phyloP scores from a whole-genome alignment of 2,113 vertebrate genomes.

The Ursus arctos region DNA sequence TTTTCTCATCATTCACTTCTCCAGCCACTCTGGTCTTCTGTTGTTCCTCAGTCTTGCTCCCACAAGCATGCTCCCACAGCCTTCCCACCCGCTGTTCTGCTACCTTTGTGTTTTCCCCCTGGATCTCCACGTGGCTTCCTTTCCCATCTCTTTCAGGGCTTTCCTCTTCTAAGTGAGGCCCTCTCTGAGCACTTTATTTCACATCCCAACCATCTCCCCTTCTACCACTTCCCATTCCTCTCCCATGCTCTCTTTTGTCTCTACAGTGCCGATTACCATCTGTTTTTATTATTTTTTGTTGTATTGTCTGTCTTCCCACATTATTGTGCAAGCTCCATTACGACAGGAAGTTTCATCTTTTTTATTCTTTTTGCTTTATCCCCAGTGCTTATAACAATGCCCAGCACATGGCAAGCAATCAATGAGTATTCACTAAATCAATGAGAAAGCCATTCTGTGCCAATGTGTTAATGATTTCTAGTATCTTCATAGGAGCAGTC shows the following conservation, averaged over 20 bases:
- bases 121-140: background rate
- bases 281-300: constrained; percentile 10
- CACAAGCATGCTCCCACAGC: background rate
- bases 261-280: background rate
- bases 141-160: background rate
- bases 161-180: background rate
- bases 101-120: background rate
- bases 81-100: background rate
- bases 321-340: background rate
- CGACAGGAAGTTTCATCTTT: constrained; percentile 19
- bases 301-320: background rate
- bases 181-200: background rate
- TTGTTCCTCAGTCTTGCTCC: background rate
- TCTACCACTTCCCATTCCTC: background rate
- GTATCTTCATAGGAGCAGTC: background rate
- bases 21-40: background rate
- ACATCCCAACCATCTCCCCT: background rate
- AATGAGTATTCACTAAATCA: background rate
- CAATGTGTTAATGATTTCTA: constrained; percentile 27
- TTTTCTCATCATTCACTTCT: background rate
- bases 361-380: constrained; percentile 5
- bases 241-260: background rate
- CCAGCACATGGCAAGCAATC: background rate
- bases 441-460: background rate
- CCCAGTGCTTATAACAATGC: background rate